A percentile compares a stretch with the other conserved stretches of the same genome.
Evolutionary conservation across 1,140 invertebrate genomes (phyloP).

Genomic region (Caenorhabditis brenneri): DNA sequence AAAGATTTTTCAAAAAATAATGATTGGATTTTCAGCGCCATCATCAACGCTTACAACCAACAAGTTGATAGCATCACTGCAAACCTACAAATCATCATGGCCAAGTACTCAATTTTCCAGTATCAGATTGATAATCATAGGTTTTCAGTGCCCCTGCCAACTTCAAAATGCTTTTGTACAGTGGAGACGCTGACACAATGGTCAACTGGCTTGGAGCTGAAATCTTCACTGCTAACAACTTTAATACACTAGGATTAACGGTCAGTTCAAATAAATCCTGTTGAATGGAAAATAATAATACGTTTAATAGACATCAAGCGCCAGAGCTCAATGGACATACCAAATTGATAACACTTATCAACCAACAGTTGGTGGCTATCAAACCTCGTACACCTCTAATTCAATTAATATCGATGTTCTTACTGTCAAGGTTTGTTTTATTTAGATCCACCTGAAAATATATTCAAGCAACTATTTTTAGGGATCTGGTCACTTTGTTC

Average conservation of each 20-base stretch:
- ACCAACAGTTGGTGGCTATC: constrained; percentile 42
- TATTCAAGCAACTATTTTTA: constrained; percentile 53
- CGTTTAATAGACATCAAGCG: neutral
- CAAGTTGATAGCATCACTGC: constrained; percentile 19
- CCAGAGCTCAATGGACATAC: constrained; percentile 44
- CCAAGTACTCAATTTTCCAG: neutral
- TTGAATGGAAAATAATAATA: neutral
- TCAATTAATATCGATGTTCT: constrained; percentile 45
- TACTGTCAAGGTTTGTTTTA: constrained; percentile 47
- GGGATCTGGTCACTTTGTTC: constrained; percentile 75
- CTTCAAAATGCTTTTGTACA: constrained; percentile 37
- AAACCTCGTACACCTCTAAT: constrained; percentile 42
- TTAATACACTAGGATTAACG: constrained; percentile 22
- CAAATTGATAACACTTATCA: constrained; percentile 2
- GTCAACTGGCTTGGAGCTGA: constrained; percentile 74
- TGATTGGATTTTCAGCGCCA: neutral
- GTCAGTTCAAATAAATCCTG: neutral
- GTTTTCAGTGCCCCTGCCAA: constrained; percentile 11
- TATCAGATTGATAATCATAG: neutral
- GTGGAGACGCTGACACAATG: constrained; percentile 74
- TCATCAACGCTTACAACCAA: constrained; percentile 45
- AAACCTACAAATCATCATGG: constrained; percentile 35
- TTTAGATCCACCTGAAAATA: neutral
- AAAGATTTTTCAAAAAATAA: neutral
- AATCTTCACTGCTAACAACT: constrained; percentile 67